Base-by-base conservation (phyloP, 2,113 vertebrate genomes). In the Tretioscincus oriximinensis region DNA sequence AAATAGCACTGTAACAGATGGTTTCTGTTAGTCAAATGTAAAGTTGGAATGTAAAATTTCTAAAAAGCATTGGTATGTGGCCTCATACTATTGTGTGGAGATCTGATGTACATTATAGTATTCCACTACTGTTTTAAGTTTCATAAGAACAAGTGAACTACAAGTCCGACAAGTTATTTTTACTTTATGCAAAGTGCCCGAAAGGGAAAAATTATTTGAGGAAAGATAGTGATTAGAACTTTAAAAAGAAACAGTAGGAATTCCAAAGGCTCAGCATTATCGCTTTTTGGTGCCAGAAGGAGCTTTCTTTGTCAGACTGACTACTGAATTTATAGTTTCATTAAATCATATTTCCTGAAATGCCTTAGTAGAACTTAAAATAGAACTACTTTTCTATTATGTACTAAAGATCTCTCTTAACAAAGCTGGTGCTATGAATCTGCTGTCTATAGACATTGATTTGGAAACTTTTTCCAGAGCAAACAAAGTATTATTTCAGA, bases 61-160 rank as follows among this genome's bases (percentile, higher is more conserved):
- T 90, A 84, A 93, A 93, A 91, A 89, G 81, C 84, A 88, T 90
- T 91, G 91, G 88, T 92, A 84, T 88, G 81, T 81, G 90, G 81
- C 78, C 91, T 87, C 87, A 0, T 22, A 64, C 87, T 86, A 82
- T 85, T 89, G 85, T 84, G 63, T 79, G 76, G 81, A 78, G 45
- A 82, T 75, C 22, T n/a, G 45, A 51, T 80, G 28, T 28, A 7
- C 29, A 49, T 79, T 18, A 22, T 73, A 41, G 69, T 28, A 18
- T 81, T 81, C 67, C 85, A 67, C 76, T 86, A 85, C 66, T 69
- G 26, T 85, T 54, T 47, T 51, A 71, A 60, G 64, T 86, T 81
- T 84, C 67, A 51, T 51, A 14, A 3, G 58, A 63, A 73, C 45
- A 41, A 12, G 0, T 63, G 84, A 80, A 21, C 87, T 90, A 73